Conservation (phyloP, 2,797 vertebrate genomes). For the Alcedo atthis region DNA sequence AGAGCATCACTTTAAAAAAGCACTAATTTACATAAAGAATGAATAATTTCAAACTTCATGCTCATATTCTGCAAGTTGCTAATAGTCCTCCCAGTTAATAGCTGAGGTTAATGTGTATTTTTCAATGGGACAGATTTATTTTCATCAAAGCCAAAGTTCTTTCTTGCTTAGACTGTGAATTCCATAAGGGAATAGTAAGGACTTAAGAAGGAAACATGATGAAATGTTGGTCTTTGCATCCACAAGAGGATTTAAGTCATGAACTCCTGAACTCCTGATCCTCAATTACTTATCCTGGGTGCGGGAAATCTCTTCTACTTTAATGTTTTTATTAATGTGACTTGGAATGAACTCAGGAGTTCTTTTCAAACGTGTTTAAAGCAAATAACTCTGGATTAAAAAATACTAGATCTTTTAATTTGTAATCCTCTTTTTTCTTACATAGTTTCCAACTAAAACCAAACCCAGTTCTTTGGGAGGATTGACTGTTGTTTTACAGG, state of each 20-base stretch:
- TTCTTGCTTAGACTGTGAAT: constrained; percentile 59
- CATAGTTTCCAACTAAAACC: background rate
- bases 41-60: background rate
- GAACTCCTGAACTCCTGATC: constrained; percentile 64
- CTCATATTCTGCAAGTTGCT: background rate
- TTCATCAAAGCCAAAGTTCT: constrained; percentile 28
- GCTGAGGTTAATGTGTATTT: constrained; percentile 21
- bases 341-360: constrained; percentile 37
- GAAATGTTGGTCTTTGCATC: constrained; percentile 57
- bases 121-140: constrained; percentile 59
- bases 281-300: constrained; percentile 57
- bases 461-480: background rate
- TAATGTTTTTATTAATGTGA: constrained; percentile 60
- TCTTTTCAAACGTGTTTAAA: background rate
- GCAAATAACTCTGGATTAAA: constrained; percentile 7
- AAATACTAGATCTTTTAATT: constrained; percentile 42
- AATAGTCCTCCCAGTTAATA: constrained; percentile 20
- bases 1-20: background rate
- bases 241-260: constrained; percentile 61
- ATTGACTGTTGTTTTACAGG: constrained; percentile 2
- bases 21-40: background rate
- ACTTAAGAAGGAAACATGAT: constrained; percentile 63
- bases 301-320: constrained; percentile 52
- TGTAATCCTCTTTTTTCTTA: constrained; percentile 11
- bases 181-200: constrained; percentile 49